Conservation (phyloP, 2,888 invertebrate genomes). For the Caenorhabditis sp. region DNA sequence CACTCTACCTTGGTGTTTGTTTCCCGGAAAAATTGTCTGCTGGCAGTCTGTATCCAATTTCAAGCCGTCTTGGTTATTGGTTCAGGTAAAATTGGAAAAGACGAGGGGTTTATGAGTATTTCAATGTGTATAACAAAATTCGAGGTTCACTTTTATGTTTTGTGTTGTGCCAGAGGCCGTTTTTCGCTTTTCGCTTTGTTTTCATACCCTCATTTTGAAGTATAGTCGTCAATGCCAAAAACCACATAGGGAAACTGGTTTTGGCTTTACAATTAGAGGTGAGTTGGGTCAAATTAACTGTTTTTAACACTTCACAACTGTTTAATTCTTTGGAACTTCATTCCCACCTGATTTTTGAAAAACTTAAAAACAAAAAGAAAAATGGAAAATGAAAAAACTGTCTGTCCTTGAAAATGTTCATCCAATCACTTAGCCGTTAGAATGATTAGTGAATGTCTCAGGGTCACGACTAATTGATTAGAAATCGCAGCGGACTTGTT, state of each 20-base stretch:
- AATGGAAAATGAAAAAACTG: neutral
- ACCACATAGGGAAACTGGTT: too few species aligned
- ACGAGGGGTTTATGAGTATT: neutral
- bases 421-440: neutral
- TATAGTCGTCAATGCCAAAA: too few species aligned
- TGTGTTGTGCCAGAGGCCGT: too few species aligned
- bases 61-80: constrained; percentile 10
- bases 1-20: neutral
- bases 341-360: too few species aligned
- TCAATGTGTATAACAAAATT: too few species aligned
- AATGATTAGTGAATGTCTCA: neutral
- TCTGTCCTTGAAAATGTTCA: neutral
- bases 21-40: neutral
- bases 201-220: too few species aligned
- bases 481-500: neutral
- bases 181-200: too few species aligned
- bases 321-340: too few species aligned
- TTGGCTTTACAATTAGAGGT: too few species aligned
- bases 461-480: neutral
- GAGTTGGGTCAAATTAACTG: too few species aligned
- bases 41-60: constrained; percentile 8
- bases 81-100: neutral
- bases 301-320: too few species aligned
- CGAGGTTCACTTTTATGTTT: neutral
- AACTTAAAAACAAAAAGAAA: too few species aligned